These are phyloP conservation scores for Coptotermes formosanus DNA, from an alignment of 1,140 invertebrate species.

Conservation along the genomic window DNA sequence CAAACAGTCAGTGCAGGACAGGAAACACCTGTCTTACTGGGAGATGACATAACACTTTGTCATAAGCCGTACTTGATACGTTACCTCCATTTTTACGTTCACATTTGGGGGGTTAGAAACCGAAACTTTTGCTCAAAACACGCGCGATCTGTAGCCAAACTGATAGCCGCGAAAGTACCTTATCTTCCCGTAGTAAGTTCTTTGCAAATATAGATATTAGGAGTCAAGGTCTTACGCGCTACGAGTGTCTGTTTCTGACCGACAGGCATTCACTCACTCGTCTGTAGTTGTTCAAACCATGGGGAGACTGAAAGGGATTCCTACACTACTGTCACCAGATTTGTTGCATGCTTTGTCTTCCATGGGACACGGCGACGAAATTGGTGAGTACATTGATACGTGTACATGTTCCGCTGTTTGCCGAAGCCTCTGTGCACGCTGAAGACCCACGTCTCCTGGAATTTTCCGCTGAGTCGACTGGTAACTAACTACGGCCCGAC, in stretches of 20 bases:
- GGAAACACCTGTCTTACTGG: too few relatives aligned
- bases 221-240: not conserved
- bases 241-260: not conserved
- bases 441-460: too few relatives aligned
- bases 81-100: too few relatives aligned
- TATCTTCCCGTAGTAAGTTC: not conserved
- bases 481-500: too few relatives aligned
- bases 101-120: too few relatives aligned
- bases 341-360: slow-evolving; percentile 7
- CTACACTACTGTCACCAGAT: not conserved
- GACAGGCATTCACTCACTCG: not conserved
- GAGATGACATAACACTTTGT: too few relatives aligned
- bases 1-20: too few relatives aligned
- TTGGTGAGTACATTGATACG: not conserved
- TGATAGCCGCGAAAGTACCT: not conserved
- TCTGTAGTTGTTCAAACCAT: not conserved
- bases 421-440: too few relatives aligned
- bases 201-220: not conserved
- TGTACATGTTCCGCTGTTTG: too few relatives aligned
- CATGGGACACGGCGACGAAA: slow-evolving; percentile 27
- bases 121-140: not conserved
- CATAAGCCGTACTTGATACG: too few relatives aligned
- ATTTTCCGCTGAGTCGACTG: too few relatives aligned
- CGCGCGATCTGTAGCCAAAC: not conserved
- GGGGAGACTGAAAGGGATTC: slow-evolving; percentile 25